Conservation (phyloP, 2,888 invertebrate genomes). For the Drosophila diplacantha region DNA sequence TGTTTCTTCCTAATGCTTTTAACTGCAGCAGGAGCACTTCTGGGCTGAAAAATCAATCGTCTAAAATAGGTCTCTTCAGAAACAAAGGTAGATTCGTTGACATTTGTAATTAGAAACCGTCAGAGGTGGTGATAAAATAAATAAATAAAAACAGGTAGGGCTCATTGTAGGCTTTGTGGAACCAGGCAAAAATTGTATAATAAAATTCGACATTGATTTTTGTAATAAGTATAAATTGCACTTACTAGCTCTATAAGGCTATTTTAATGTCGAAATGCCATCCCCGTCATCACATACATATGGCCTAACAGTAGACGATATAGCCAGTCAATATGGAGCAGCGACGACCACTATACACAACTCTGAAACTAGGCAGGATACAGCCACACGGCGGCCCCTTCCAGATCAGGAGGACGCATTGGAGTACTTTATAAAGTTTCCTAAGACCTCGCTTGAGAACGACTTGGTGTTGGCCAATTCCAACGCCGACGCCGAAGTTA, state of each 20-base stretch:
- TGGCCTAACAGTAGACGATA: constrained; percentile 46
- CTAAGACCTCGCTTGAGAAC: constrained; percentile 77
- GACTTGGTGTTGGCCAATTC: constrained; percentile 80
- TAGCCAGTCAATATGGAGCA: constrained; percentile 42
- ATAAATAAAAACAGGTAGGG: constrained; percentile 39
- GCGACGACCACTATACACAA: constrained; percentile 33
- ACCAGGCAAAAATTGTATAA: constrained; percentile 31
- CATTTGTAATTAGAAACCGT: background rate
- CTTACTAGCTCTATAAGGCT: constrained; percentile 16
- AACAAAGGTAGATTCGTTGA: constrained; percentile 24
- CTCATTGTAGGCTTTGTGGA: constrained; percentile 58
- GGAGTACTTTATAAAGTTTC: constrained; percentile 83
- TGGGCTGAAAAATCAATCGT: constrained; percentile 55
- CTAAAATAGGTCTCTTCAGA: constrained; percentile 20
- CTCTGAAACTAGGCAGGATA: constrained; percentile 13
- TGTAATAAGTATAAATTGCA: background rate
- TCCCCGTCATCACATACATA: constrained; percentile 49
- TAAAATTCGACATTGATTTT: background rate
- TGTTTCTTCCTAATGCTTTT: constrained; percentile 41
- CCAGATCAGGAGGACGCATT: constrained; percentile 78
- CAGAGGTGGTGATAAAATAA: constrained; percentile 40
- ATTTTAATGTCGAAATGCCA: constrained; percentile 51
- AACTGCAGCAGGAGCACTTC: constrained; percentile 6
- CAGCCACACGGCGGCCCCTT: background rate
- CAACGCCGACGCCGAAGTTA: constrained; percentile 79